phyloP scores from a whole-genome alignment of 2,888 invertebrate genomes.

The Hyles lineata region DNA sequence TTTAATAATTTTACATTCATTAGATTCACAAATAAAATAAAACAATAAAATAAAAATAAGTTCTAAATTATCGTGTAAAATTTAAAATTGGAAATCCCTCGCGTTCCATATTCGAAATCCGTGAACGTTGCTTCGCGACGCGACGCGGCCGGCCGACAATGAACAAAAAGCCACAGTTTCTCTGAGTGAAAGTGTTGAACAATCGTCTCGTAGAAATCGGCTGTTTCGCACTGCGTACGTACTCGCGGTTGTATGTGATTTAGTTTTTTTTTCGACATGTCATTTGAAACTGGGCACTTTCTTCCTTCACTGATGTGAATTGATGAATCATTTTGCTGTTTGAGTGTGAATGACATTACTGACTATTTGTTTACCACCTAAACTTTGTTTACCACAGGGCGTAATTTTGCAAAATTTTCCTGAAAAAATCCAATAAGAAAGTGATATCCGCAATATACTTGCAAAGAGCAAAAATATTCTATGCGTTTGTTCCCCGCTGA shows the following conservation, averaged over 20 bases:
- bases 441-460: no score
- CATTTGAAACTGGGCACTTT: constrained; percentile 25
- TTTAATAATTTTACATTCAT: no score
- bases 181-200: constrained; percentile 80
- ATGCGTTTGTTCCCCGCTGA: not conserved
- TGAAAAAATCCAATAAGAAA: no score
- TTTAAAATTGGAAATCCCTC: constrained; percentile 48
- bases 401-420: no score
- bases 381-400: no score
- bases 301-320: constrained; percentile 8
- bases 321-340: constrained; percentile 2
- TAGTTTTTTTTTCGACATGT: constrained; percentile 37
- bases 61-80: not conserved
- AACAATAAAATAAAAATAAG: not conserved
- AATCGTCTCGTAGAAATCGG: constrained; percentile 70
- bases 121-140: constrained; percentile 49
- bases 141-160: constrained; percentile 59
- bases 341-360: not conserved
- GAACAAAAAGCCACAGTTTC: constrained; percentile 80
- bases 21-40: not conserved
- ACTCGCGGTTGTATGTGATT: constrained; percentile 45
- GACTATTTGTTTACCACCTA: no score
- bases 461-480: not conserved
- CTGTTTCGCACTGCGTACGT: constrained; percentile 50
- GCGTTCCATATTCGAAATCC: constrained; percentile 62